These are phyloP conservation scores for Palloptera scutellata DNA, from an alignment of 2,888 invertebrate genomes.

Conservation along the genomic window DNA sequence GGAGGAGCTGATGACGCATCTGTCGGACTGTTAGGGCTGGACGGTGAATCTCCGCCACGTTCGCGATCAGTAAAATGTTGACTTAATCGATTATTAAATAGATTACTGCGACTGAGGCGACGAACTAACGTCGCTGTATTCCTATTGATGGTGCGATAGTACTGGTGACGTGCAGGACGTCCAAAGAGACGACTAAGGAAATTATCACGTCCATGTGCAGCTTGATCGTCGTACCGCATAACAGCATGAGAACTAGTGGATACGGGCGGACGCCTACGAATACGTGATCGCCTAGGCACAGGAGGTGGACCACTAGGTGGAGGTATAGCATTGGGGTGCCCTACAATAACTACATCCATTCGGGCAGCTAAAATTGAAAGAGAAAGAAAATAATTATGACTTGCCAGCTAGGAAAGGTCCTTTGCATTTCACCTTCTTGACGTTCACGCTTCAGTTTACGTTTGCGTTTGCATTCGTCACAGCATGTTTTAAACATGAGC, in stretches of 20 bases:
- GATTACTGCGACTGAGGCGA: conserved; percentile 60
- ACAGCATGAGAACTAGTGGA: conserved; percentile 1
- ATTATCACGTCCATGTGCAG: conserved; percentile 44
- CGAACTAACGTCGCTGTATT: conserved; percentile 61
- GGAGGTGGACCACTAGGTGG: too few species aligned
- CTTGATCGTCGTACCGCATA: conserved; percentile 14
- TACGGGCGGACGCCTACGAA: conserved; percentile 24
- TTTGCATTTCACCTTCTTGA: too few species aligned
- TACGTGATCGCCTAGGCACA: too few species aligned
- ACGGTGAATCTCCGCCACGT: conserved; percentile 23
- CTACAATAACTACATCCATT: too few species aligned
- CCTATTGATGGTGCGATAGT: conserved; percentile 59
- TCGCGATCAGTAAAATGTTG: conserved; percentile 47
- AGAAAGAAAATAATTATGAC: too few species aligned
- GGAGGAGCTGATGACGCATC: not conserved
- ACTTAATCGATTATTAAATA: conserved; percentile 55
- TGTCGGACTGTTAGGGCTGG: conserved; percentile 31
- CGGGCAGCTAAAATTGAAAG: too few species aligned
- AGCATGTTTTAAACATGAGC: conserved; percentile 52
- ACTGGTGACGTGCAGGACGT: conserved; percentile 58
- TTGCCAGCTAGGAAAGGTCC: too few species aligned
- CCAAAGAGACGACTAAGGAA: conserved; percentile 60
- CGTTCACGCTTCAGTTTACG: conserved; percentile 45
- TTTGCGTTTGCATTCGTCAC: conserved; percentile 38
- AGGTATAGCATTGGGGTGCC: too few species aligned